Percentiles rank a stretch among this genome's conserved stretches.
Evolutionary conservation across 2,113 vertebrate species (phyloP).

Genomic region (Rousettus leschenaultii): DNA sequence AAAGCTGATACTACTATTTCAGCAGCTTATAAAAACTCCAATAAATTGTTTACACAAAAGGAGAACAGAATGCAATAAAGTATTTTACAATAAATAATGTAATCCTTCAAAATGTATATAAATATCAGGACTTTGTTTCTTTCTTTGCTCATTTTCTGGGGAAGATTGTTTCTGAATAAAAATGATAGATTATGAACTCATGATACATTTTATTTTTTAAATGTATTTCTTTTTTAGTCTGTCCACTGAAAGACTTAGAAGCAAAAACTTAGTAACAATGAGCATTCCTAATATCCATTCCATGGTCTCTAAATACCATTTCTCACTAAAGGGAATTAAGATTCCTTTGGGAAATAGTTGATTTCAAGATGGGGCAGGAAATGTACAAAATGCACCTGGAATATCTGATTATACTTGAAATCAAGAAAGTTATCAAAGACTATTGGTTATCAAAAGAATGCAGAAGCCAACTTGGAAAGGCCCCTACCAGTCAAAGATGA

Average conservation of each 20-base stretch:
- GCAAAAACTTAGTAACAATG: neutral
- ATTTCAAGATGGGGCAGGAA: neutral
- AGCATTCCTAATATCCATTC: neutral
- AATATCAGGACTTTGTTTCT: neutral
- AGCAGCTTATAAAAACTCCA: constrained; percentile 23
- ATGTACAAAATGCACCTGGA: neutral
- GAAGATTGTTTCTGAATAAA: constrained; percentile 19
- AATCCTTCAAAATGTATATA: neutral
- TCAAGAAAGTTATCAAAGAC: neutral
- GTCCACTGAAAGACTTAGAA: neutral
- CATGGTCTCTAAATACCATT: neutral
- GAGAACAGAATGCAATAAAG: constrained; percentile 9
- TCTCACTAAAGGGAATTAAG: neutral
- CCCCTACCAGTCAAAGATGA: neutral
- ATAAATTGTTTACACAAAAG: neutral
- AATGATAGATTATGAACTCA: neutral
- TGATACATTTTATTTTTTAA: neutral
- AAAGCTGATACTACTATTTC: neutral
- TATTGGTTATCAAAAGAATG: neutral
- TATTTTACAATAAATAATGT: constrained; percentile 14
- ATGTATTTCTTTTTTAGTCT: neutral
- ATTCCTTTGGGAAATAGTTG: neutral
- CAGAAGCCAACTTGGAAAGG: neutral
- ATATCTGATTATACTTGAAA: neutral
- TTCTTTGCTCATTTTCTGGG: neutral